Base-by-base conservation (phyloP, 1,140 invertebrate genomes). In the Drosophila ambigua region DNA sequence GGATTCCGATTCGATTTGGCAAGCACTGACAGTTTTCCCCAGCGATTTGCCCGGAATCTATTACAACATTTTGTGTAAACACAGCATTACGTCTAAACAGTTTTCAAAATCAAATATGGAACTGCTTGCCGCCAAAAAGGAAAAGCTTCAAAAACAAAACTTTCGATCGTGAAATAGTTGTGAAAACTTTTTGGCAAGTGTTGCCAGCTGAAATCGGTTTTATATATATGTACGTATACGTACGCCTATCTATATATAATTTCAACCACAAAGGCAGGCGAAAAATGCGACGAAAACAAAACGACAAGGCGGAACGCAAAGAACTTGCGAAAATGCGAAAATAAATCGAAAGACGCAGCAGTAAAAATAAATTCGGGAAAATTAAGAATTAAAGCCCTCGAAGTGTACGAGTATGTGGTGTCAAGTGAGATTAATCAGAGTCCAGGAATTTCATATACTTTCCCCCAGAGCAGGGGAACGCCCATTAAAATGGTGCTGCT, bases 251-350 rank as follows among this genome's bases (percentile, higher is more conserved):
- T 69, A 57, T 60, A 43, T 65, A 59, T 59, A 58, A 69, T 28
- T 50, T 9, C 26, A 35, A 31, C 35, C 43, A 59, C 20, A 68
- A 58, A 72, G 64, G 5, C 31, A 39, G 43, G 44, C 81, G 81
- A 87, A 85, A 81, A 61, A 54, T 68, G 83, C 61, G 72, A 85
- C 60, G 72, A 88, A 89, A 88, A 84, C 77, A 89, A 89, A 83
- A 77, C 54, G 65, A 44, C 46, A 88, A 81, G 61, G 28, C 59
- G 58, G 6, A 80, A 48, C 23, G 58, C 44, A 68, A 59, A 58
- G 41, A 52, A 35, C 26, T 58, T 57, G 46, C 50, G 23, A 52
- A 67, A 77, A 72, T 62, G 72, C 60, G 43, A 75, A 72, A 64
- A 77, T 50, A 69, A 50, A 39, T 15, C 43, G 43, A 31, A 64